Conservation (phyloP, 2,797 vertebrate species). For the Eremophila alpestris region DNA sequence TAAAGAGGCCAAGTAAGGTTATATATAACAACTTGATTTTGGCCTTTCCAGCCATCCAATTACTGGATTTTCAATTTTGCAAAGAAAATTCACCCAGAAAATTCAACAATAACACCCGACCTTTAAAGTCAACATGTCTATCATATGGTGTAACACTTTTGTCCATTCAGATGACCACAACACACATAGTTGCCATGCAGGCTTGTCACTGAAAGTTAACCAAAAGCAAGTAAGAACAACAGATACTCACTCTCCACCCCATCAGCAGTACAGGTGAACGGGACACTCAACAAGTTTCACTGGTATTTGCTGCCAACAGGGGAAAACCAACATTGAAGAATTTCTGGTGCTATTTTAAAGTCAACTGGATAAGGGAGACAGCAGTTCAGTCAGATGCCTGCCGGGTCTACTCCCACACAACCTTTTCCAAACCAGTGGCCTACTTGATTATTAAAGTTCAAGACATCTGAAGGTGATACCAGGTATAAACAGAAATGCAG, state of each 20-base stretch:
- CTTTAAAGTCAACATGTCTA: background rate
- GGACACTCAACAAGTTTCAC: background rate
- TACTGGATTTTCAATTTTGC: background rate
- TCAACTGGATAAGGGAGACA: background rate
- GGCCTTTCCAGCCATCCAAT: background rate
- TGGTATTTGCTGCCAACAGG: background rate
- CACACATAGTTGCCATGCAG: background rate
- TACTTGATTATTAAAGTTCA: background rate
- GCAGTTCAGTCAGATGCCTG: background rate
- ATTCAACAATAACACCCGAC: background rate
- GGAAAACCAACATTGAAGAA: background rate
- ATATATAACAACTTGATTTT: background rate
- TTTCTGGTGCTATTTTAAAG: background rate
- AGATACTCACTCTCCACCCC: background rate
- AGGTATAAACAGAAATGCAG: background rate
- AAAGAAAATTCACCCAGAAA: background rate
- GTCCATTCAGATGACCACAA: background rate
- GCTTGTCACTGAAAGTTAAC: background rate
- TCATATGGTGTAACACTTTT: background rate
- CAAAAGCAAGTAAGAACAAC: background rate
- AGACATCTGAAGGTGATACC: background rate
- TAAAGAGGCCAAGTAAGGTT: background rate
- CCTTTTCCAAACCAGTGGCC: background rate
- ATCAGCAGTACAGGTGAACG: background rate
- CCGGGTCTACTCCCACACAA: background rate